phyloP scores from a whole-genome alignment of 2,113 vertebrate species.

The Gopherus evgoodei region DNA sequence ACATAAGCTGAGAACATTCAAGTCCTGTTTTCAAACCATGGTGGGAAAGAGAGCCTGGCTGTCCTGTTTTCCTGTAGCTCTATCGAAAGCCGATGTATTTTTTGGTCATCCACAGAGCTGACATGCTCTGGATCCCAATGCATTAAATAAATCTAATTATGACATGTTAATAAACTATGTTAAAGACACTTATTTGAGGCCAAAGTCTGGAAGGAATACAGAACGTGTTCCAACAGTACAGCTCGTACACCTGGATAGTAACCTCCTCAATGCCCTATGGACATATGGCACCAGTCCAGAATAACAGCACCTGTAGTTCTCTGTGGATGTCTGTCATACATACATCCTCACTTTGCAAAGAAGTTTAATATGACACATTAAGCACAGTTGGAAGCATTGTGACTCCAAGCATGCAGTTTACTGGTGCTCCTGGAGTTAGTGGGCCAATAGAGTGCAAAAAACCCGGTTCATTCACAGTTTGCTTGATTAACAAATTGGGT shows the following conservation, averaged over 20 bases:
- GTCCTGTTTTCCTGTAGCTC: constrained; percentile 3
- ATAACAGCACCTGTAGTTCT: constrained; percentile 75
- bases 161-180: constrained; percentile 66
- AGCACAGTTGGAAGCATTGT: not conserved
- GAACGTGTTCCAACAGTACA: constrained; percentile 55
- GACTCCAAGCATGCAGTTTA: constrained; percentile 8
- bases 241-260: constrained; percentile 77
- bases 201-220: constrained; percentile 34
- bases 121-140: constrained; percentile 32
- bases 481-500: constrained; percentile 7
- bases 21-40: constrained; percentile 32
- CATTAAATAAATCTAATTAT: constrained; percentile 73
- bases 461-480: constrained; percentile 40
- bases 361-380: constrained; percentile 39
- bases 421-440: constrained; percentile 21
- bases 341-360: constrained; percentile 38
- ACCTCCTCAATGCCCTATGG: constrained; percentile 72
- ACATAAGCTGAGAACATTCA: not conserved
- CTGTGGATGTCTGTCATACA: constrained; percentile 66
- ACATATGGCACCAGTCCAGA: constrained; percentile 76
- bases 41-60: constrained; percentile 1
- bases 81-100: constrained; percentile 48
- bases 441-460: constrained; percentile 39
- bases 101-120: constrained; percentile 46
- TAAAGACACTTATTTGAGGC: constrained; percentile 58